phyloP scores from a whole-genome alignment of 2,888 invertebrate species.

The Alviniconcha strummeri region DNA sequence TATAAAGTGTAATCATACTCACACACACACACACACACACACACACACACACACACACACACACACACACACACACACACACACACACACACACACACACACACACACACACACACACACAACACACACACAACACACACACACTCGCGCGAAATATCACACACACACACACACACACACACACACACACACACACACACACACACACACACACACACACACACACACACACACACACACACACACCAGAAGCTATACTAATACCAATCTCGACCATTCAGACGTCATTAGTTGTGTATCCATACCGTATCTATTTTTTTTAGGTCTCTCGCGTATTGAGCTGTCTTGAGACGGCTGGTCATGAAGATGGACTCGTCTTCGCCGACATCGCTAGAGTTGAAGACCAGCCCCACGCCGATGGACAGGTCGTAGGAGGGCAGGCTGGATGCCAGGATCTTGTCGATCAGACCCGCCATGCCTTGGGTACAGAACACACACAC shows the following conservation, averaged over 20 bases:
- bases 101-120: background rate
- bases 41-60: background rate
- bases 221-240: slow-evolving; percentile 15
- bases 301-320: background rate
- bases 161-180: slow-evolving; percentile 3
- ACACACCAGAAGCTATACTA: background rate
- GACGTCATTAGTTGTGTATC: no score
- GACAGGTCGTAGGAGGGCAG: slow-evolving; percentile 13
- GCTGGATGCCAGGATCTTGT: background rate
- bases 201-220: background rate
- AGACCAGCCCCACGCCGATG: background rate
- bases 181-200: background rate
- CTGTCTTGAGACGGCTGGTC: background rate
- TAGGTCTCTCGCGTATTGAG: background rate
- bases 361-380: slow-evolving; percentile 30
- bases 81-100: background rate
- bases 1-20: background rate
- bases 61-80: slow-evolving; percentile 15
- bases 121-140: slow-evolving; percentile 9
- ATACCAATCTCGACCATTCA: no score
- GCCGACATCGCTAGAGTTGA: slow-evolving; percentile 23
- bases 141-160: background rate
- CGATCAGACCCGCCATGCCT: slow-evolving; percentile 12
- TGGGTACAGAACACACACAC: no score
- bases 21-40: background rate